Percentiles rank a stretch among this genome's conserved stretches.
Evolutionary conservation across 2,888 invertebrate genomes (phyloP).

Genomic region (Pterostichus niger): DNA sequence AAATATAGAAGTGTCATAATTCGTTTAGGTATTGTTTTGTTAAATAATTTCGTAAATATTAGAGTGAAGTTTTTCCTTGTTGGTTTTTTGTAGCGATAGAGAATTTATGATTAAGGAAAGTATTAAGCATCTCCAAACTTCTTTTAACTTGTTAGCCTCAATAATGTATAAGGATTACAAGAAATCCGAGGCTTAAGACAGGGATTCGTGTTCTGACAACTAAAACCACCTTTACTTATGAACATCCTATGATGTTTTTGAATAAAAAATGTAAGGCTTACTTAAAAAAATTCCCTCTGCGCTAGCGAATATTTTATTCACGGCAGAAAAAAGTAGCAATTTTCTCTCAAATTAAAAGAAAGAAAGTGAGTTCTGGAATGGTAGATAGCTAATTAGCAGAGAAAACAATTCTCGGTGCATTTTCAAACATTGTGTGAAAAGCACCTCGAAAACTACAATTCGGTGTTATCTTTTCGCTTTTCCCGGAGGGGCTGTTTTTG

Average conservation of each 20-base stretch:
- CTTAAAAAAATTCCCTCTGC: neutral
- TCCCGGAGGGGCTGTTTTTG: slow-evolving; percentile 11
- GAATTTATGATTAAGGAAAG: slow-evolving; percentile 40
- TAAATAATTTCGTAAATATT: too few relatives aligned
- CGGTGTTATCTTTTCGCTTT: slow-evolving; percentile 30
- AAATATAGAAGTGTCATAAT: too few relatives aligned
- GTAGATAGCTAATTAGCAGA: slow-evolving; percentile 15
- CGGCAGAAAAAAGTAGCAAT: neutral
- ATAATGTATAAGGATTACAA: slow-evolving; percentile 56
- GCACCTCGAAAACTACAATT: slow-evolving; percentile 25
- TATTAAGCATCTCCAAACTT: slow-evolving; percentile 47
- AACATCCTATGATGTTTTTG: slow-evolving; percentile 25
- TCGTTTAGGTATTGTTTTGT: too few relatives aligned
- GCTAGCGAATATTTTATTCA: slow-evolving; percentile 28
- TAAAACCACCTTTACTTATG: slow-evolving; percentile 52
- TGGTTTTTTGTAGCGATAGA: slow-evolving; percentile 29
- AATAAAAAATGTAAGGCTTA: slow-evolving; percentile 42
- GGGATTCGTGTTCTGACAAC: slow-evolving; percentile 47
- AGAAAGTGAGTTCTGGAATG: neutral
- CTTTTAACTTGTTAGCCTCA: slow-evolving; percentile 56
- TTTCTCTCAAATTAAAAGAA: neutral
- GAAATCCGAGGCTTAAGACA: slow-evolving; percentile 44
- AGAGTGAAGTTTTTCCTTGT: neutral
- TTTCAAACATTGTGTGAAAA: slow-evolving; percentile 9
- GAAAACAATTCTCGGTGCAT: slow-evolving; percentile 4